A percentile compares a stretch with the other conserved stretches of the same genome.
phyloP scores from a whole-genome alignment of 2,888 invertebrate species.

The Leptinotarsa tumamoca region DNA sequence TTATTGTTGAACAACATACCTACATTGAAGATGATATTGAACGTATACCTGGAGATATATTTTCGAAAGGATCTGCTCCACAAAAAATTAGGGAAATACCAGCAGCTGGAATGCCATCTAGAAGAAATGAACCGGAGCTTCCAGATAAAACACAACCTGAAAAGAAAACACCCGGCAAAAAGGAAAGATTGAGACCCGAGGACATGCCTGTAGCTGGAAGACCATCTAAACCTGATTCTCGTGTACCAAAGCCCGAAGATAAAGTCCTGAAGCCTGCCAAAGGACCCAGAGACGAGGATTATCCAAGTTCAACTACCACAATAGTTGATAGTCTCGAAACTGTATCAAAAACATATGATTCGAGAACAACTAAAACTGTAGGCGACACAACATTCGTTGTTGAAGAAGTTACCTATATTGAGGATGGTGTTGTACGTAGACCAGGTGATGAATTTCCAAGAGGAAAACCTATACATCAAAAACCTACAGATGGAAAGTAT shows the following conservation, averaged over 20 bases:
- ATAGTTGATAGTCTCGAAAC: neutral
- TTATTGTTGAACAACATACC: slow-evolving; percentile 49
- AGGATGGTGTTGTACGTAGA: neutral
- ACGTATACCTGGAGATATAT: slow-evolving; percentile 5
- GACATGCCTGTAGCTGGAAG: slow-evolving; percentile 25
- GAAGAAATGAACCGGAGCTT: neutral
- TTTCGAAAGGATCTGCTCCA: slow-evolving; percentile 7
- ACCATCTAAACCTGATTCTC: slow-evolving; percentile 11
- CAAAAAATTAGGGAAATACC: too few species aligned
- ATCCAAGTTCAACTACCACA: neutral
- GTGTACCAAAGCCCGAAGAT: neutral
- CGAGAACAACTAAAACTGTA: neutral
- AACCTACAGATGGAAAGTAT: slow-evolving; percentile 5
- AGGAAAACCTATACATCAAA: neutral
- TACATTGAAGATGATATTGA: slow-evolving; percentile 27
- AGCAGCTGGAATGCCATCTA: slow-evolving; percentile 28
- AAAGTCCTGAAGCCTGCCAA: neutral
- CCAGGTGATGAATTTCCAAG: neutral
- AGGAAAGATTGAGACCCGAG: slow-evolving; percentile 18
- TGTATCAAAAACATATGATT: neutral
- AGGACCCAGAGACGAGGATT: neutral
- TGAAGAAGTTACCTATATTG: neutral
- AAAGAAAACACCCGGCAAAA: neutral
- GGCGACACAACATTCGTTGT: neutral
- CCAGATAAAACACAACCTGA: too few species aligned